Base-by-base conservation (phyloP, 2,888 invertebrate genomes). In the Cheiracanthium punctorium region DNA sequence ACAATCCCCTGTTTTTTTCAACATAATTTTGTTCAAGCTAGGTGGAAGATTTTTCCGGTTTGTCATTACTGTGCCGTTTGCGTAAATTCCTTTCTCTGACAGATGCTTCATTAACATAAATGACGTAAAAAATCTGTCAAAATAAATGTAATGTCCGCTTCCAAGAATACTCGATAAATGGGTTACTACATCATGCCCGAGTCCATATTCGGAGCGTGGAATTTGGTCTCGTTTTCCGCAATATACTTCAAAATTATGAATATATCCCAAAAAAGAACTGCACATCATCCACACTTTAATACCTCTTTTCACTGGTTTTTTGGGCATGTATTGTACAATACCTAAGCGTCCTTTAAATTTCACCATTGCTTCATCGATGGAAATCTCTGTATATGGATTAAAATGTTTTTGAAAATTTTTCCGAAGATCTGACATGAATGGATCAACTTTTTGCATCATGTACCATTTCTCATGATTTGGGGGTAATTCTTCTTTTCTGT, bases 381-480 rank as follows among this genome's bases (percentile, higher is more conserved):
- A 20, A 8, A 72, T 8, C n/a, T 72, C 7, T n/a, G 33, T 17
- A 24, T 28, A 43, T 5, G 41, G 28, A n/a, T 20, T 10, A 43
- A 72, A 28, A 20, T 72, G 24, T 12, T 20, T 41, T 72, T 20
- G 41, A 12, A 28, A 72, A 28, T 72, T 72, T 24, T 20, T 17
- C 24, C 29, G 41, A 14, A 72, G 29, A 12, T 28, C 28, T 4
- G 10, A 28, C 72, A 72, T 72, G 17, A 72, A 72, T 5, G 43
- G 72, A 1, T 41, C 72, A 4, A 72, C 24, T 72, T 72, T 72
- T 43, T 72, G 72, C 43, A 72, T 20, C 48, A 72, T n/a, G 41
- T 72, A 28, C 12, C 10, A 72, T 24, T 72, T 41, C 10, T 28
- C 29, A 72, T 41, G 20, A 10, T 41, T n/a, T 37, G 17, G 32